These are phyloP conservation scores for Cephus spinipes DNA, from an alignment of 2,888 invertebrate species.

Conservation along the genomic window DNA sequence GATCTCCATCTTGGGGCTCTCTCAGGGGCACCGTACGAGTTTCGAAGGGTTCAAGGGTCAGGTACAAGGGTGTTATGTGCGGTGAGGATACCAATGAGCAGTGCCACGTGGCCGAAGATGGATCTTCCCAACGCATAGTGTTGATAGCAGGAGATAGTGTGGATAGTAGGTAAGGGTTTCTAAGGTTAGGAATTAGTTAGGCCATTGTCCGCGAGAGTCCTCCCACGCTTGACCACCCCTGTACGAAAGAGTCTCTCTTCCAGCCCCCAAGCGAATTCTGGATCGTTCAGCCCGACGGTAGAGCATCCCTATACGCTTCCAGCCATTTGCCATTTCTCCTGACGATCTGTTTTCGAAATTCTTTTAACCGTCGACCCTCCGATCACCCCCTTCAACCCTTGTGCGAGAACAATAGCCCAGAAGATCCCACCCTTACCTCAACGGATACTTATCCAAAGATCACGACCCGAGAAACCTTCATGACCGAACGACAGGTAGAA, in stretches of 20 bases:
- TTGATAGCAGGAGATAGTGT: conserved; percentile 23
- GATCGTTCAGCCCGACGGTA: not conserved
- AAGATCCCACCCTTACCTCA: not conserved
- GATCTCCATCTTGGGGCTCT: not conserved
- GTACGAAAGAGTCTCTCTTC: not conserved
- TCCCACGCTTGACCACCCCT: conserved; percentile 27
- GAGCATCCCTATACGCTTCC: not conserved
- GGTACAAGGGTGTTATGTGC: not conserved
- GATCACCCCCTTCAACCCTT: not conserved
- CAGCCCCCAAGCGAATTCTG: not conserved
- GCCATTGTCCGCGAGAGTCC: conserved; percentile 25
- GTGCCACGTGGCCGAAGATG: conserved; percentile 15
- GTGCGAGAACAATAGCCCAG: not conserved
- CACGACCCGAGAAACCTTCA: not conserved
- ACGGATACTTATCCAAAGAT: not conserved
- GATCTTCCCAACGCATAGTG: not conserved
- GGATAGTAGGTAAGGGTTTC: conserved; percentile 21
- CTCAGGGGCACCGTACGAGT: not conserved
- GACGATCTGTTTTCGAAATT: not conserved
- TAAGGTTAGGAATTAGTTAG: conserved; percentile 30
- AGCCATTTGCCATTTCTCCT: not conserved
- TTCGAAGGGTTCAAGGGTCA: not conserved
- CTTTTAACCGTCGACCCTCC: not conserved
- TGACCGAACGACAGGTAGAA: not conserved
- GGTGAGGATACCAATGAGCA: not conserved